Percentiles rank a stretch among this genome's conserved stretches.
phyloP scores from a whole-genome alignment of 1,140 invertebrate species.

The Helicoverpa armigera region DNA sequence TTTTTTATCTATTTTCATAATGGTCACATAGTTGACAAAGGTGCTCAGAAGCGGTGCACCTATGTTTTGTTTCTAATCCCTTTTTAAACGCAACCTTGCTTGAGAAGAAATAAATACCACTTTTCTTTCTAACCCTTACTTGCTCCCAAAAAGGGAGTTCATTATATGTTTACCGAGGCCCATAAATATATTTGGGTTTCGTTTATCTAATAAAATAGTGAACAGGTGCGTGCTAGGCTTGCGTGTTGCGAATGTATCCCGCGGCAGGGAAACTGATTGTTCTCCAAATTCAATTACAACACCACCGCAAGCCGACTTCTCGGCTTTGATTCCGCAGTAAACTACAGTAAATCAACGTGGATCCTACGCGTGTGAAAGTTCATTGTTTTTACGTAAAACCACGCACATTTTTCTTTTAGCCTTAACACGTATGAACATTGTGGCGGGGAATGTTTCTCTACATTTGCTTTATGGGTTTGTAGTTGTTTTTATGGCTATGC shows the following conservation, averaged over 20 bases:
- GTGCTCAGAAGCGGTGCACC: too few relatives aligned
- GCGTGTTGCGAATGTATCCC: conserved; percentile 64
- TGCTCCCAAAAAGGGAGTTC: conserved; percentile 6
- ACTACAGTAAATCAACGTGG: conserved; percentile 77
- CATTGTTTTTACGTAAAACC: conserved; percentile 77
- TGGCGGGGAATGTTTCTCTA: conserved; percentile 49
- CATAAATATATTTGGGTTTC: conserved; percentile 39
- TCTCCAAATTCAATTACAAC: conserved; percentile 83
- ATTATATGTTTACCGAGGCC: conserved; percentile 29
- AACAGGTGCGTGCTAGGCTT: conserved; percentile 67
- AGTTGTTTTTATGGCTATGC: background rate
- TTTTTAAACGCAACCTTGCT: too few relatives aligned
- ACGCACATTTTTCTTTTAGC: conserved; percentile 65
- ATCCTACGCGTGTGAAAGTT: conserved; percentile 75
- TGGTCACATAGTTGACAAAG: too few relatives aligned
- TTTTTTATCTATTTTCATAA: background rate
- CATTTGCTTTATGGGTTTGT: background rate
- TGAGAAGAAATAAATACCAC: too few relatives aligned
- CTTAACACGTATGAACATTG: conserved; percentile 35
- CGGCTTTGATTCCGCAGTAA: conserved; percentile 75
- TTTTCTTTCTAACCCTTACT: conserved; percentile 2
- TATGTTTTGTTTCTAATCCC: too few relatives aligned
- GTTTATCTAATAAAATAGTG: conserved; percentile 56
- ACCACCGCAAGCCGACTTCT: conserved; percentile 69
- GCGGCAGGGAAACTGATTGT: conserved; percentile 78